Evolutionary conservation across 2,888 invertebrate genomes (phyloP).

Genomic region (Willowsia nigromaculata): DNA sequence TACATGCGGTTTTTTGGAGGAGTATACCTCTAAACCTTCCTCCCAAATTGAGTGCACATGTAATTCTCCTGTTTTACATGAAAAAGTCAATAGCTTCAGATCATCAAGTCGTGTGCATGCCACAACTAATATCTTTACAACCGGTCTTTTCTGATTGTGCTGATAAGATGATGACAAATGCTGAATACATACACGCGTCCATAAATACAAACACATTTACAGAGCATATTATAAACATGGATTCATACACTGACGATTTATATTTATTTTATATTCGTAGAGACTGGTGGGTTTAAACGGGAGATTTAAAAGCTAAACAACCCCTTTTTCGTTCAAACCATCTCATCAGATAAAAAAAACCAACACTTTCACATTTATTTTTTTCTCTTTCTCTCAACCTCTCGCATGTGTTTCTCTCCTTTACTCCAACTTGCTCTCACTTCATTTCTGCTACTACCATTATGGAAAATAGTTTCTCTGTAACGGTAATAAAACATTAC

Average conservation of each 20-base stretch:
- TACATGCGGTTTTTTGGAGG: conserved; percentile 39
- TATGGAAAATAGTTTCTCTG: neutral
- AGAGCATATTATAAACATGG: neutral
- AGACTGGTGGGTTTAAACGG: conserved; percentile 18
- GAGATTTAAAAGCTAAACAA: conserved; percentile 37
- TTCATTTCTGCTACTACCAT: neutral
- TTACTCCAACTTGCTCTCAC: neutral
- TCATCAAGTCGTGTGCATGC: conserved; percentile 67
- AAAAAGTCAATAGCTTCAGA: conserved; percentile 61
- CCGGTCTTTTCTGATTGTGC: conserved; percentile 54
- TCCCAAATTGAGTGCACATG: conserved; percentile 40
- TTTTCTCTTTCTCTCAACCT: neutral
- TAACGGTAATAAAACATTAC: conserved; percentile 17
- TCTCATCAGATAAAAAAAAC: conserved; percentile 61
- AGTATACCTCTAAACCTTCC: neutral
- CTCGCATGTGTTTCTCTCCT: neutral
- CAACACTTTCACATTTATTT: conserved; percentile 36
- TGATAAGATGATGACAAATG: conserved; percentile 70
- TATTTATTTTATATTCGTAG: neutral
- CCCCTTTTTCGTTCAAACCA: neutral
- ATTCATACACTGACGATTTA: neutral
- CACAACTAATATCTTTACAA: conserved; percentile 57
- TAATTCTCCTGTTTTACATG: conserved; percentile 59
- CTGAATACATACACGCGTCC: neutral
- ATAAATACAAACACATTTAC: neutral